A percentile compares a stretch with the other conserved stretches of the same genome.
Evolutionary conservation across 2,113 vertebrate genomes (phyloP).

Genomic region (Onychorhynchus coronatus): DNA sequence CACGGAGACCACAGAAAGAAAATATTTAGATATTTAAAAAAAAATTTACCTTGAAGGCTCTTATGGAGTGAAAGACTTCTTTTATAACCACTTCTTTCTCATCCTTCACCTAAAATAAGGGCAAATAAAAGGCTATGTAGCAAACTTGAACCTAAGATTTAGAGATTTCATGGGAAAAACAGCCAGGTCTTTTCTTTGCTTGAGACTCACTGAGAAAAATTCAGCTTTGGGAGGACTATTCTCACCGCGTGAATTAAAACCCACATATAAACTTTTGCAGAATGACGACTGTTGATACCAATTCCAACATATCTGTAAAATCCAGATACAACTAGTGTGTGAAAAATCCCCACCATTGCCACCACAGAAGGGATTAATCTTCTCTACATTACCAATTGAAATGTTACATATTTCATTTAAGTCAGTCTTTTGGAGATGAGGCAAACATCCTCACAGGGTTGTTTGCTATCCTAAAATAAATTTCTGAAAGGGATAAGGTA

Average conservation of each 20-base stretch:
- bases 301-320: not conserved
- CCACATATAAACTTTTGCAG: not conserved
- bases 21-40: accelerated
- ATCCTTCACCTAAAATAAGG: not conserved
- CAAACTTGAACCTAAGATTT: accelerated
- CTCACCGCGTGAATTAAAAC: not conserved
- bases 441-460: not conserved
- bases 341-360: not conserved
- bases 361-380: not conserved
- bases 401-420: not conserved
- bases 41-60: accelerated
- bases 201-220: not conserved
- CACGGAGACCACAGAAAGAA: not conserved
- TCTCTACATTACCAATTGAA: not conserved
- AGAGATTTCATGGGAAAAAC: not conserved
- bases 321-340: not conserved
- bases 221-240: not conserved
- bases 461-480: not conserved
- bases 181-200: accelerated
- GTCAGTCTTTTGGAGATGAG: not conserved
- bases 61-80: not conserved
- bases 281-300: not conserved
- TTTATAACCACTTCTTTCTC: not conserved
- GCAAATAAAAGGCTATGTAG: accelerated
- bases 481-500: not conserved